Evolutionary conservation across 2,797 vertebrate species (phyloP).

Genomic region (Cichlasoma orientale): DNA sequence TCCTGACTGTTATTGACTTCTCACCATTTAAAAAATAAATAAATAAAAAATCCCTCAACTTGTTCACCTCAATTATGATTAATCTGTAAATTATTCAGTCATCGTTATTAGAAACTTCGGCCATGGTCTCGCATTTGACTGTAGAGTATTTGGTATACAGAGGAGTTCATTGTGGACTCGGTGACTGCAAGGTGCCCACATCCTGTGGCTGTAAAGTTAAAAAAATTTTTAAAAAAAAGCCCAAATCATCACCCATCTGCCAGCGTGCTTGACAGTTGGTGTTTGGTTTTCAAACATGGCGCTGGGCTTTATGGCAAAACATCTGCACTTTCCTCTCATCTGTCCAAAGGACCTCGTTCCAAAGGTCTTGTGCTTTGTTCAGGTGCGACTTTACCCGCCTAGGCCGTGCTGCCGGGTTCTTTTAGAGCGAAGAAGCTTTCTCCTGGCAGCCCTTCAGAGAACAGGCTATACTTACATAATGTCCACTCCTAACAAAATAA

Average conservation of each 20-base stretch:
- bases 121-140: background rate
- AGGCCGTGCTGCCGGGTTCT: background rate
- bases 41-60: background rate
- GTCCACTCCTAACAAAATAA: too few relatives aligned
- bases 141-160: background rate
- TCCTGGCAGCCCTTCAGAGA: background rate
- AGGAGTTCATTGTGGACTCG: background rate
- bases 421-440: background rate
- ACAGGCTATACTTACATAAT: background rate
- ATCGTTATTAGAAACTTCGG: background rate
- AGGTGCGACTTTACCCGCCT: background rate
- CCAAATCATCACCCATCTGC: background rate
- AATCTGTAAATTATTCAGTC: conserved; percentile 1
- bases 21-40: background rate
- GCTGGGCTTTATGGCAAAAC: too few relatives aligned
- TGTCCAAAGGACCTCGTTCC: background rate
- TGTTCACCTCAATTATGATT: background rate
- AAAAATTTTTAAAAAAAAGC: too few relatives aligned
- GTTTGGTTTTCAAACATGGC: too few relatives aligned
- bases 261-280: background rate
- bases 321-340: background rate
- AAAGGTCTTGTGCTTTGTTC: background rate
- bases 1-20: background rate
- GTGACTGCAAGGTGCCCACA: background rate
- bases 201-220: background rate